These are phyloP conservation scores for Tribolium castaneum DNA, from an alignment of 1,140 invertebrate genomes.

Conservation along the genomic window DNA sequence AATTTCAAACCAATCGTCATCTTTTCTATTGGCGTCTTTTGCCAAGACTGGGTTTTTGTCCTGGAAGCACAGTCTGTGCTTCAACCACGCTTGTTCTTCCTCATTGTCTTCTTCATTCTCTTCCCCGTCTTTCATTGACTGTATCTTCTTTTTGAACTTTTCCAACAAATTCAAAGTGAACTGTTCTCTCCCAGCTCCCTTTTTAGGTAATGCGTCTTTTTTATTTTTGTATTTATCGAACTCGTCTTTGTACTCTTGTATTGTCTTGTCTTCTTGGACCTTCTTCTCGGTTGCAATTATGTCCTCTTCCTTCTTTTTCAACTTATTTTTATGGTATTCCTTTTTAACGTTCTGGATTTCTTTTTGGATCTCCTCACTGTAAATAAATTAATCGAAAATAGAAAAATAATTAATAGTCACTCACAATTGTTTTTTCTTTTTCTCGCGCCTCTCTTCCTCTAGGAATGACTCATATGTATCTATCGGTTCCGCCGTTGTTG, in stretches of 20 bases:
- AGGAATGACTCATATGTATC: constrained; percentile 60
- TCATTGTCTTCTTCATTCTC: constrained; percentile 62
- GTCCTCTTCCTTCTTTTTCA: constrained; percentile 68
- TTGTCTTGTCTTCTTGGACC: constrained; percentile 70
- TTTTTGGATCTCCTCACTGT: constrained; percentile 79
- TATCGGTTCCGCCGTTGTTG: constrained; percentile 56
- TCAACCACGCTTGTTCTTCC: constrained; percentile 66
- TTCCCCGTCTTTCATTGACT: constrained; percentile 68
- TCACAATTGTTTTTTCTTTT: constrained; percentile 76
- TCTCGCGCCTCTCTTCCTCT: constrained; percentile 74
- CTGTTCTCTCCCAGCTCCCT: constrained; percentile 75
- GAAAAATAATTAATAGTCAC: constrained; percentile 51
- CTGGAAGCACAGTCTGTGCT: constrained; percentile 84
- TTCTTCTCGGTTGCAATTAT: constrained; percentile 65
- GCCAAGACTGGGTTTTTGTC: constrained; percentile 82
- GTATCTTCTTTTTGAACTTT: constrained; percentile 86
- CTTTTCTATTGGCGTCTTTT: constrained; percentile 94
- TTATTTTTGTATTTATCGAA: constrained; percentile 82
- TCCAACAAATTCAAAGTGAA: constrained; percentile 82
- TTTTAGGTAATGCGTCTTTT: constrained; percentile 75
- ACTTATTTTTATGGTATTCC: constrained; percentile 73
- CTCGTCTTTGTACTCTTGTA: constrained; percentile 80
- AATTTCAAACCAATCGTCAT: constrained; percentile 96
- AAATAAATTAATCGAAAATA: constrained; percentile 56
- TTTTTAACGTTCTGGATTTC: constrained; percentile 81